Evolutionary conservation across 2,797 vertebrate genomes (phyloP), one percentile per base, ranked within the genome.

Genomic region (Ctenopoma kingsleyae): DNA sequence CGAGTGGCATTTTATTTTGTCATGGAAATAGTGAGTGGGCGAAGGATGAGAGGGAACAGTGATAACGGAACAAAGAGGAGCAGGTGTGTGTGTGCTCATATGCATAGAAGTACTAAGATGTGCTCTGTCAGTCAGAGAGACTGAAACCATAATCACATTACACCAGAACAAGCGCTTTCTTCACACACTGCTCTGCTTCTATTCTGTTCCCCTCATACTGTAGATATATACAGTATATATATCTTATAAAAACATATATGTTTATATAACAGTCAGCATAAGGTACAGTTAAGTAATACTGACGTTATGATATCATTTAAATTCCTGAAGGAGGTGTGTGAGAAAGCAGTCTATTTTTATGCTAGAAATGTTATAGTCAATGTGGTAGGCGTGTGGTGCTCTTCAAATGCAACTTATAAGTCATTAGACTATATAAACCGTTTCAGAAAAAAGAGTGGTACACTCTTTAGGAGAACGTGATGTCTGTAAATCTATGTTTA

Each of bases 11-110:
- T 81, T 80, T 74, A 59, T 30, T 86, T 89, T 87, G 84, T 88
- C 73, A 87, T 85, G 82, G 80, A 87, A 84, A 89, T 75, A 51
- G 9, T 1, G 77, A 80, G 89, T 89, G 82, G 80, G 89, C 4
- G 58, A 61, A 3, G 30, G 71, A 80, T 71, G 59, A 76, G 73
- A 64, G 69, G 50, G 54, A 82, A 52, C 50, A 59, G 71, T 25
- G 60, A 55, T 36, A 62, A 62, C 19, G 50, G 58, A 58, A 27
- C 66, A 52, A 32, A 77, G 41, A 63, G 16, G 57, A 43, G 47
- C 49, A 58, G 36, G 69, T 64, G 67, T 76, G 72, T 59, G 22
- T 13, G 72, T 68, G 52, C 25, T 15, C 12, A 4, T 27, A 17
- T 30, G 23, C 13, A 35, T 52, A 16, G 32, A 57, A 9, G 23